These are phyloP conservation scores for Rhinopomastus cyanomelas DNA, from an alignment of 2,113 vertebrate genomes.

Conservation along the genomic window DNA sequence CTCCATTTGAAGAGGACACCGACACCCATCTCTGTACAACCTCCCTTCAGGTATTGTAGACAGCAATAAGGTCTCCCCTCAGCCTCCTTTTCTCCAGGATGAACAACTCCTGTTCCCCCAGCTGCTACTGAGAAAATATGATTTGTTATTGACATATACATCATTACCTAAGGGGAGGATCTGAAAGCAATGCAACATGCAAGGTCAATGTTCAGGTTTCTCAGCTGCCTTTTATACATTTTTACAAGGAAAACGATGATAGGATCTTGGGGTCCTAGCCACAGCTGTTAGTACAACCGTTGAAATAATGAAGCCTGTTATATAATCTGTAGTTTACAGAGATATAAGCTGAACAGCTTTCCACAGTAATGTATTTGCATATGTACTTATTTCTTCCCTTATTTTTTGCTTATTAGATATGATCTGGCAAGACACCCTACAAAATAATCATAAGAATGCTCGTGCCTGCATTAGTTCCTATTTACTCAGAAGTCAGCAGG, in stretches of 20 bases:
- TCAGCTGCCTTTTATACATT: not conserved
- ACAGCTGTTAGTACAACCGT: not conserved
- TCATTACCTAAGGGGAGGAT: not conserved
- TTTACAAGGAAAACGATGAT: not conserved
- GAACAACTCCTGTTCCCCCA: too few species aligned
- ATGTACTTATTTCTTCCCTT: not conserved
- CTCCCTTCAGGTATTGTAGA: too few species aligned
- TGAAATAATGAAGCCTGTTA: not conserved
- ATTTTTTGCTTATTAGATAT: conserved; percentile 8
- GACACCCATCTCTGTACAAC: too few species aligned
- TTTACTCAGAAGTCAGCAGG: conserved; percentile 72
- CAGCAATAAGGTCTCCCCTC: too few species aligned
- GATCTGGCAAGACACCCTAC: conserved; percentile 19
- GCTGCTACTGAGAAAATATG: not conserved
- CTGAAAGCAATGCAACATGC: not conserved
- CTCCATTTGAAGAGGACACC: too few species aligned
- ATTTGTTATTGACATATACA: not conserved
- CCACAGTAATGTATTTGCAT: not conserved
- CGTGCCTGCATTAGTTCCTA: conserved; percentile 58
- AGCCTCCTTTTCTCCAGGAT: too few species aligned
- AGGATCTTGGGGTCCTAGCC: not conserved
- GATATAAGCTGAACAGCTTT: not conserved
- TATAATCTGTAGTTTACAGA: not conserved
- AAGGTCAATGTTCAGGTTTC: not conserved
- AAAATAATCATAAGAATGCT: conserved; percentile 58